A percentile compares a stretch with the other conserved stretches of the same genome.
phyloP scores from a whole-genome alignment of 2,888 invertebrate genomes.

The Melitaea athalia region DNA sequence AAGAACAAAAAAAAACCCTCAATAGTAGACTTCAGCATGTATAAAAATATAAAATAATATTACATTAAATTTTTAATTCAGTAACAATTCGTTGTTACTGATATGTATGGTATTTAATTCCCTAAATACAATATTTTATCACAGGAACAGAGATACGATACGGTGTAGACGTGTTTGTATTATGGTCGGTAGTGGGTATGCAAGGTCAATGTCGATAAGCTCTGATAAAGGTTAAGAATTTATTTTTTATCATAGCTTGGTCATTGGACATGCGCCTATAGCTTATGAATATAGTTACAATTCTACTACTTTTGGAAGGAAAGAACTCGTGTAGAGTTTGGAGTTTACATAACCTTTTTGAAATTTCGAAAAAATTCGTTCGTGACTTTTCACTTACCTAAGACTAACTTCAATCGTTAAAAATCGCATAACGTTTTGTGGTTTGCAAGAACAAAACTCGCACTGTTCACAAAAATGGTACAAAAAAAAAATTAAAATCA shows the following conservation, averaged over 20 bases:
- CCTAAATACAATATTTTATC: neutral
- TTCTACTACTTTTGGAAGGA: too few species aligned
- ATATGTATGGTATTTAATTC: neutral
- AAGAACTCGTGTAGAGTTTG: too few species aligned
- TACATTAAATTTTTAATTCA: neutral
- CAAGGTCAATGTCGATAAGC: conserved; percentile 26
- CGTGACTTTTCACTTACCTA: too few species aligned
- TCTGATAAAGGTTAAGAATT: conserved; percentile 10
- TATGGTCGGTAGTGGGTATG: neutral
- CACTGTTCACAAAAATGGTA: too few species aligned
- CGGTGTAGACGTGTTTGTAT: neutral
- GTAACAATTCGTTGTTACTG: too few species aligned
- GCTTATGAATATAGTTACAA: neutral
- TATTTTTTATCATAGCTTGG: neutral
- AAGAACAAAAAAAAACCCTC: neutral
- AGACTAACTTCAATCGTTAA: too few species aligned
- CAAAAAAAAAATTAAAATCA: neutral
- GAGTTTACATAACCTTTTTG: too few species aligned
- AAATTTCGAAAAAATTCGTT: too few species aligned
- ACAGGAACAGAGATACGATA: neutral
- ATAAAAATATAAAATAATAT: too few species aligned
- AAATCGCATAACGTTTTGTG: too few species aligned
- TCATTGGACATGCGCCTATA: neutral
- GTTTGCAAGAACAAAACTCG: too few species aligned
- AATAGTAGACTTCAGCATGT: neutral